Percentiles rank a stretch among this genome's conserved stretches.
Evolutionary conservation across 2,888 invertebrate genomes (phyloP).

Genomic region (Calephelis perditalis): DNA sequence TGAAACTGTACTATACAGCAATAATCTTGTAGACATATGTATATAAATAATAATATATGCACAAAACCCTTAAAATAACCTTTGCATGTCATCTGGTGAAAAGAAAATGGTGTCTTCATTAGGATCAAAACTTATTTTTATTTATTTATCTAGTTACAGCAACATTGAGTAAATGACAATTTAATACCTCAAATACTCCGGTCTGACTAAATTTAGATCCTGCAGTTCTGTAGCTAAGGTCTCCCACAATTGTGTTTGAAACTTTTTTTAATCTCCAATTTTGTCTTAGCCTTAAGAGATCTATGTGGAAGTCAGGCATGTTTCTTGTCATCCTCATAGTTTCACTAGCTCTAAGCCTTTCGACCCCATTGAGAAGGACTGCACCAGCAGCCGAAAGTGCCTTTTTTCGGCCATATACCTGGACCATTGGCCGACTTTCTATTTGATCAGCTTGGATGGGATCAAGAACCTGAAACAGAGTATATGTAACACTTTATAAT

Average conservation of each 20-base stretch:
- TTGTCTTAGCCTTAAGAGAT: constrained; percentile 90
- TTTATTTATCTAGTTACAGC: too few species aligned
- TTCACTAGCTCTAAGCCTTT: constrained; percentile 90
- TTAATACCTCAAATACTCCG: constrained; percentile 92
- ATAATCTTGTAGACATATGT: too few species aligned
- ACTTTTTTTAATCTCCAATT: constrained; percentile 98
- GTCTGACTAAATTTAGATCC: constrained; percentile 96
- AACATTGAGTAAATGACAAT: neutral
- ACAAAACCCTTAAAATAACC: too few species aligned
- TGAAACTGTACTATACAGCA: too few species aligned
- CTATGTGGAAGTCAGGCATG: constrained; percentile 94
- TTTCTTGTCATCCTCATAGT: constrained; percentile 84
- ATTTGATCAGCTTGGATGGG: constrained; percentile 91
- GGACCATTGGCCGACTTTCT: constrained; percentile 92
- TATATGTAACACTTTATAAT: neutral
- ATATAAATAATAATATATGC: too few species aligned
- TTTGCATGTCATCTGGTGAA: too few species aligned
- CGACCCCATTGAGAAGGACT: constrained; percentile 91
- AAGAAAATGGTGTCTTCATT: too few species aligned
- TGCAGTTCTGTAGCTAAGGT: constrained; percentile 96
- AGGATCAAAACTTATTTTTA: too few species aligned
- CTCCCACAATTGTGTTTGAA: constrained; percentile 95
- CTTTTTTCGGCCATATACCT: constrained; percentile 95
- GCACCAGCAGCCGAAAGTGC: constrained; percentile 91
- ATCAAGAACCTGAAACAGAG: constrained; percentile 80